Evolutionary conservation across 2,797 vertebrate genomes (phyloP).

Genomic region (Astyanax mexicanus): DNA sequence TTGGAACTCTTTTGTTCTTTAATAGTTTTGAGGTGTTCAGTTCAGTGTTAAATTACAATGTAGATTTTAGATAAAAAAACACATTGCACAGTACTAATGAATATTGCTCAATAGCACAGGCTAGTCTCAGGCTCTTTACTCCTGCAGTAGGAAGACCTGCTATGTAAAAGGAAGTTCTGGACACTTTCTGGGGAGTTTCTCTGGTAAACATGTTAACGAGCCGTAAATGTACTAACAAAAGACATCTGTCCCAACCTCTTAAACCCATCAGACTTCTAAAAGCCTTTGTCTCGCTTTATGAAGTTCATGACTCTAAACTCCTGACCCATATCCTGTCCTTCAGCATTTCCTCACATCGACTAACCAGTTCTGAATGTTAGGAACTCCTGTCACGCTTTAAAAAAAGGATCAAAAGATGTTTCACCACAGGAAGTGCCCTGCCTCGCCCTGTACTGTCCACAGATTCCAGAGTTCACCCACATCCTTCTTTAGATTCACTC

Average conservation of each 20-base stretch:
- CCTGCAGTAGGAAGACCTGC: not conserved
- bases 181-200: not conserved
- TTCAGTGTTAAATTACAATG: no score
- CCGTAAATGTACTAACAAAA: conserved; percentile 13
- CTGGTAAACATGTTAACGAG: not conserved
- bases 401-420: conserved; percentile 16
- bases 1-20: no score
- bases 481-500: not conserved
- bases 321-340: conserved; percentile 53
- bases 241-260: not conserved
- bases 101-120: not conserved
- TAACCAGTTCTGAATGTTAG: conserved; percentile 41
- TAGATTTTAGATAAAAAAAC: no score
- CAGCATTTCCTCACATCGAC: conserved; percentile 65
- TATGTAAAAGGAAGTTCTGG: not conserved
- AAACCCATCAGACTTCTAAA: not conserved
- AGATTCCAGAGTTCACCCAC: conserved; percentile 30
- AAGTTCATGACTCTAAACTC: conserved; percentile 14
- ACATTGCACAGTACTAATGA: not conserved
- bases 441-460: conserved; percentile 18
- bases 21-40: no score
- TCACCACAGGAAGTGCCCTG: conserved; percentile 48
- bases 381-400: conserved; percentile 38
- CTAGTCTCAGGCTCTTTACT: no score
- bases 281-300: not conserved